phyloP scores from a whole-genome alignment of 2,888 invertebrate species.

The Erebia epiphron region DNA sequence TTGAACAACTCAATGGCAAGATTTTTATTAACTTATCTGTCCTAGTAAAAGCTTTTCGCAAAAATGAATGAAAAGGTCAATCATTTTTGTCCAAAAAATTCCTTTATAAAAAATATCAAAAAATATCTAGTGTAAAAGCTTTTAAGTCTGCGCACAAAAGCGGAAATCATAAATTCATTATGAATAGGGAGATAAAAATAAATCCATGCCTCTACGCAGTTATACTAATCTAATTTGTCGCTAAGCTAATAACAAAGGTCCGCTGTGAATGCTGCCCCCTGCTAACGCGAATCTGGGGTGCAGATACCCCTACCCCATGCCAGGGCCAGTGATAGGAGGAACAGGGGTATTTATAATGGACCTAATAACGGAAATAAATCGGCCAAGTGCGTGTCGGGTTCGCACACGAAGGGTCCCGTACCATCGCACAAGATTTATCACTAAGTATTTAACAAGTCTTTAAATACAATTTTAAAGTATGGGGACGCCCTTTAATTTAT shows the following conservation, averaged over 20 bases:
- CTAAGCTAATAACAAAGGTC: constrained; percentile 28
- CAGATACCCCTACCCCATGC: neutral
- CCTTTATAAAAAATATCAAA: neutral
- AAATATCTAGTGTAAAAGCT: constrained; percentile 12
- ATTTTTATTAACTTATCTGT: no score
- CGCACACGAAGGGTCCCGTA: no score
- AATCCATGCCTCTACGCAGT: constrained; percentile 5
- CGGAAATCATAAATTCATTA: constrained; percentile 16
- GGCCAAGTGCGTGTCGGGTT: no score
- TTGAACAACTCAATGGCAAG: no score
- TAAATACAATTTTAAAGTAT: no score
- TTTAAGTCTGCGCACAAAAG: neutral
- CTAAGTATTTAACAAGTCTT: no score
- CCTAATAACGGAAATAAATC: no score
- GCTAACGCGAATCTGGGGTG: constrained; percentile 13
- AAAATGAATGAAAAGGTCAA: neutral
- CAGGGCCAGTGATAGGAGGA: neutral
- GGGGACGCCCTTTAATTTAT: no score
- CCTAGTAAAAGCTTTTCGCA: no score
- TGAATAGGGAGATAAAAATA: constrained; percentile 15
- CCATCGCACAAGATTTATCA: no score
- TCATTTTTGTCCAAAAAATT: neutral
- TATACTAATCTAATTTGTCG: constrained; percentile 16
- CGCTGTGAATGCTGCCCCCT: constrained; percentile 22
- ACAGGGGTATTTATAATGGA: no score